Base-by-base conservation (phyloP, 2,113 vertebrate genomes). In the Scomber colias region DNA sequence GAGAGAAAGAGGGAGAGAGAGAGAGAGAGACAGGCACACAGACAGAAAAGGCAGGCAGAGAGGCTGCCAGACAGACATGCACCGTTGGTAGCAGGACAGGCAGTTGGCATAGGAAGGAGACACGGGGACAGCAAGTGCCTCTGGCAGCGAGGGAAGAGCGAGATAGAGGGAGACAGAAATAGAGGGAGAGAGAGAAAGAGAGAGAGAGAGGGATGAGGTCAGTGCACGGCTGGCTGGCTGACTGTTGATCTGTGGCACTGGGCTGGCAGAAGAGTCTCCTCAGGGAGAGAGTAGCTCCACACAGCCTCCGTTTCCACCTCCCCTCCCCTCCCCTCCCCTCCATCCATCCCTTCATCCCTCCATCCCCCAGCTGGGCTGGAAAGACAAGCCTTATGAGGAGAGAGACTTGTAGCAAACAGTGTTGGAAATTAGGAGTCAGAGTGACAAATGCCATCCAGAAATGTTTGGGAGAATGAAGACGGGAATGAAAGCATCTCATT, bases 171-270 rank as follows among this genome's bases (percentile, higher is more conserved):
- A 87, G 86, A 89, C 86, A 84, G 86, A 90, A 85, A 81, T 86
- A 83, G 82, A 82, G 86, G 51, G 72, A 79, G 88, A 70, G 68
- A 48, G 51, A 45, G 71, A 30, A 27, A 55, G 65, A 60, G 79
- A 54, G 61, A 54, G 62, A 77, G 82, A 27, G 83, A 77, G 81
- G 81, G 88, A 87, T 91, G 90, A 88, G 91, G 92, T 92, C 90
- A 94, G 88, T 88, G 89, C 84, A 92, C 67, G 91, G 89, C 91
- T 94, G 91, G 89, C 91, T 93, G 90, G 87, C 91, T 94, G 92
- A 90, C 90, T 93, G 88, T 89, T 93, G 92, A 94, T 92, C 92
- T 91, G 92, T 92, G 92, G 92, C 92, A 90, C 88, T 80, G 87
- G 84, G 90, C 85, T 94, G 92, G 91, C 92, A 92, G 89, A 84